Evolutionary conservation across 2,797 vertebrate species (phyloP), one percentile per base, ranked within the genome.

Genomic region (Peromyscus eremicus): DNA sequence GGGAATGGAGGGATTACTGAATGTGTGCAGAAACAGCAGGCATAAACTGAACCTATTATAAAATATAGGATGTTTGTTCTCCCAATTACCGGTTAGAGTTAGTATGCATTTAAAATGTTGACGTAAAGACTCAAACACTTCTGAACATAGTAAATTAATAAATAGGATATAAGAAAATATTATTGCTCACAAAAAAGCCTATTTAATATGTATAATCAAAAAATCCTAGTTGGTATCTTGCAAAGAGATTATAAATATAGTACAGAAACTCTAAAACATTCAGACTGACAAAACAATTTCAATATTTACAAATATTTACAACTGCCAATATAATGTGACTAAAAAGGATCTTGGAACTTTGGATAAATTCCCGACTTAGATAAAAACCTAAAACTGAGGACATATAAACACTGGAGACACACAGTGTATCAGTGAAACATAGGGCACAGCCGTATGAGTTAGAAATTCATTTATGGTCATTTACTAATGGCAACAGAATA

Each of bases 1-100:
- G 34, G 64, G 85, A 93, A 92, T 80, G 23, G 40, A 23, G 19
- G 16, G 40, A 84, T 97, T 82, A 92, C 12, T 64, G 62, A 82
- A 14, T 71, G 66, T 16, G 27, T 57, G 14, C 1, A 37, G 49
- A 73, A 76, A 71, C n/a, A 60, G 25, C 68, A 66, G 43, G 2
- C 25, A 32, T 21, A 75, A 55, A 40, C 11, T 34, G 34, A 6
- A 55, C 79, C 9, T 77, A 32, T 60, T 27, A 29, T 64, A 64
- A 52, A 43, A 10, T 46, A 62, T 19, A 1, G 4, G 4, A 55
- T 64, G 14, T 52, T 83, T 57, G 6, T 68, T 92, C 57, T 52
- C 37, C 23, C 52, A 25, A 32, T 79, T 34, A 52, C 29, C 55
- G 10, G 43, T 32, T 73, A 5, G 10, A 68, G 2, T 19, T 16